These are phyloP conservation scores for Chanos chanos DNA, from an alignment of 2,797 vertebrate genomes.

Conservation along the genomic window DNA sequence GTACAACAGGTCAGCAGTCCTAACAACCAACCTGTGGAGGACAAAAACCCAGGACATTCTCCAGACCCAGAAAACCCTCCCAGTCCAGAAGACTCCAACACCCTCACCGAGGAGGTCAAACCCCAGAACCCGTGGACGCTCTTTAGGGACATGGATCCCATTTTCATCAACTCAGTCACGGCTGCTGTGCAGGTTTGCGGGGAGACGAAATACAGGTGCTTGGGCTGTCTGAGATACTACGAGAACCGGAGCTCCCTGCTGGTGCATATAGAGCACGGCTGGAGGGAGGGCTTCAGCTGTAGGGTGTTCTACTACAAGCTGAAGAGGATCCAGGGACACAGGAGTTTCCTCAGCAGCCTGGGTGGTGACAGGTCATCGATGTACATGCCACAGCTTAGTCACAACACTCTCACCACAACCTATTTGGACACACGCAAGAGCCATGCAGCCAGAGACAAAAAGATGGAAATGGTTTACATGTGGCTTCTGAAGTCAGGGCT, in stretches of 20 bases:
- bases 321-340: conserved; percentile 19
- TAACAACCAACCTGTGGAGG: neutral
- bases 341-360: neutral
- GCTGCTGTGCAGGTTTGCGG: conserved; percentile 24
- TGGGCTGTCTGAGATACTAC: conserved; percentile 25
- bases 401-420: neutral
- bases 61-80: neutral
- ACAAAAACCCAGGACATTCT: neutral
- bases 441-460: conserved; percentile 9
- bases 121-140: neutral
- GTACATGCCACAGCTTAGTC: neutral
- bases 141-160: neutral
- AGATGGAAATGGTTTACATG: conserved; percentile 31
- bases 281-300: conserved; percentile 34
- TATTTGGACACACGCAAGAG: neutral
- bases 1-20: neutral
- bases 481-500: conserved; percentile 28
- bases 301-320: conserved; percentile 28
- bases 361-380: neutral
- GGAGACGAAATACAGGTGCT: conserved; percentile 35
- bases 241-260: conserved; percentile 14
- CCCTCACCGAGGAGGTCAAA: neutral
- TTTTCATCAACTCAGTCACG: conserved; percentile 34
- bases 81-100: neutral
- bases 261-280: conserved; percentile 27